Evolutionary conservation across 2,797 vertebrate genomes (phyloP), one percentile per base, ranked within the genome.

Genomic region (Threskiornis aethiopicus): DNA sequence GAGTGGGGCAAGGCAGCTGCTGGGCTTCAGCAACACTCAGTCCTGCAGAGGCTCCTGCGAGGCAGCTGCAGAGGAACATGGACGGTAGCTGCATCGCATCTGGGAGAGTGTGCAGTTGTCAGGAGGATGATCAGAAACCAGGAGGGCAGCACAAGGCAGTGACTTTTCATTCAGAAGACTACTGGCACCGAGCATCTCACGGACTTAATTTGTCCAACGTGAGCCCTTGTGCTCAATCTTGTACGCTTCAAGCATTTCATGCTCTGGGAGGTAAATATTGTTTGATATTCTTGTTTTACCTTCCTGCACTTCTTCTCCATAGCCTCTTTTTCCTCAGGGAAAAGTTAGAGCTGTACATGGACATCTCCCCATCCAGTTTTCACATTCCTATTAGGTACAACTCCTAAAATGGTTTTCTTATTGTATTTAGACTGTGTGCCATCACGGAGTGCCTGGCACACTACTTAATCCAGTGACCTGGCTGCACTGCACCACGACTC

Each of bases 91-190:
- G 37, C 19, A 41, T 10, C 0, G 1, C 42, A 37, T 41, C 29
- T 47, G 57, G n/a, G 42, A 66, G 61, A 61, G 28, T 0, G 1
- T 22, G 46, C 1, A 0, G 33, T 29, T 37, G 42, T 44, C 31
- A 52, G 72, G 16, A 64, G 19, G 37, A 19, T 20, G 58, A 29
- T 57, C 42, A 82, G 46, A 54, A 82, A 55, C 51, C 26, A 29
- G 29, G 10, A 78, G 9, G 44, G 17, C 2, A 1, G 29, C 37
- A 41, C 18, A 35, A 77, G 24, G 51, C 69, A 16, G 12, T 69
- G 19, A 4, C 25, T 67, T 51, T 77, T 54, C 19, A 7, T 81
- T 87, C 2, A 0, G 47, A 58, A 79, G 17, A 17, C n/a, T 75
- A 13, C 75, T 39, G 61, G 20, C 37, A 59, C 1, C 6, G 19